Percentiles rank a stretch among this genome's conserved stretches.
phyloP scores from a whole-genome alignment of 2,888 invertebrate species.

The Oscheius sp. region DNA sequence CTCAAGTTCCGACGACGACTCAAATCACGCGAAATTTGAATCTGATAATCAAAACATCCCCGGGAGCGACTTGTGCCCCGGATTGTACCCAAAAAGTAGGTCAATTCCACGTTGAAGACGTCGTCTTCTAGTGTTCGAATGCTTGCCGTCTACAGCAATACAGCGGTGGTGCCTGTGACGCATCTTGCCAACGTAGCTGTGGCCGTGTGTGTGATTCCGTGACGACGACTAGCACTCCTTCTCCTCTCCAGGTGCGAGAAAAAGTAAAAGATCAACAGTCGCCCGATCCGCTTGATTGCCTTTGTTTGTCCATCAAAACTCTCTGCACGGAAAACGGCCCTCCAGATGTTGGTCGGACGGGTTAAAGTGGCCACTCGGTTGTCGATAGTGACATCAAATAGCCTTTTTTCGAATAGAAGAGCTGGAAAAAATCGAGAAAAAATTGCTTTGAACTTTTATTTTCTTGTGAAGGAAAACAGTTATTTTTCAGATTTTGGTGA shows the following conservation, averaged over 20 bases:
- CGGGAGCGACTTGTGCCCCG: constrained; percentile 14
- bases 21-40: background rate
- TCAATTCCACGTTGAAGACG: no score
- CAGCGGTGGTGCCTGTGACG: constrained; percentile 21
- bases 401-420: background rate
- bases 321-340: constrained; percentile 32
- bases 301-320: constrained; percentile 19
- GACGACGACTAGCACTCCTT: constrained; percentile 30
- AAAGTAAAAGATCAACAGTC: constrained; percentile 14
- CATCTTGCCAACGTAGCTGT: constrained; percentile 26
- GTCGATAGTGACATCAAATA: background rate
- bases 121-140: constrained; percentile 22
- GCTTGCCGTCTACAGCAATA: constrained; percentile 27
- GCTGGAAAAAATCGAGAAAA: background rate
- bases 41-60: constrained; percentile 25
- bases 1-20: background rate
- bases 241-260: constrained; percentile 36
- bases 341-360: constrained; percentile 16
- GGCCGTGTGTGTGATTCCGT: constrained; percentile 23
- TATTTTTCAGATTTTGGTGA: constrained; percentile 17
- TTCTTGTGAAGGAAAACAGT: background rate
- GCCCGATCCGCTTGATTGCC: constrained; percentile 33
- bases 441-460: no score
- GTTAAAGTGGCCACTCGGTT: constrained; percentile 14
- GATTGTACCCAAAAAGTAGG: constrained; percentile 31